Evolutionary conservation across 1,140 invertebrate genomes (phyloP), one percentile per base, ranked within the genome.

Genomic region (Bathynomus jamesi): DNA sequence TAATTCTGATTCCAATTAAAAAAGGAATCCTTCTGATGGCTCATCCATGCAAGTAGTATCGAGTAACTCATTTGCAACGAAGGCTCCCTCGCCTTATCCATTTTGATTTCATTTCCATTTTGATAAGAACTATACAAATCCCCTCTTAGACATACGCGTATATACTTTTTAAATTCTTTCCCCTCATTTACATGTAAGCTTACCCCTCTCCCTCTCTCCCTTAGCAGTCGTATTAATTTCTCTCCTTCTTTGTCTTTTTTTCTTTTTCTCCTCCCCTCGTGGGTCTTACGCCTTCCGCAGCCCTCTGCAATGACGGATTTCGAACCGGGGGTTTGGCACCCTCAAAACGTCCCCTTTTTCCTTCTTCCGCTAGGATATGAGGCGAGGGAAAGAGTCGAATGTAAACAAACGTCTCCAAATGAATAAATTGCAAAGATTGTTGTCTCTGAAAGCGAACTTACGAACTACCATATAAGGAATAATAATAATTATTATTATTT

Each of bases 361-460:
- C 21, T 53, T 2, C 2, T 53, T 53, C 40, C 40, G 11, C 40
- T 53, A 11, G 13, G 11, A 53, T 17, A 53, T 21, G 40, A n/a
- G 40, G 40, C 5, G 40, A 53, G 40, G 5, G 21, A 53, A 53
- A 53, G 40, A 53, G 2, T 11, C 13, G 40, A 53, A 53, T 3
- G 2, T 53, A 53, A 53, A 53, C 40, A 53, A 53, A 53, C 40
- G 13, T 17, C 21, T 53, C 21, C 21, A 53, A 53, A 53, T 53
- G 40, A 53, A 53, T 53, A 53, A 53, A 53, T 53, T 53, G 40
- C 40, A 53, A 53, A 53, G 40, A 53, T 53, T 53, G 40, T 53
- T 53, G 40, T 53, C 40, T 1, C 21, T 40, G 13, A 1, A 53
- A 2, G 11, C 40, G 11, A 21, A 1, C 40, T 11, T 2, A 53